Evolutionary conservation across 2,113 vertebrate genomes (phyloP), one percentile per base, ranked within the genome.

Genomic region (Gadus chalcogrammus): DNA sequence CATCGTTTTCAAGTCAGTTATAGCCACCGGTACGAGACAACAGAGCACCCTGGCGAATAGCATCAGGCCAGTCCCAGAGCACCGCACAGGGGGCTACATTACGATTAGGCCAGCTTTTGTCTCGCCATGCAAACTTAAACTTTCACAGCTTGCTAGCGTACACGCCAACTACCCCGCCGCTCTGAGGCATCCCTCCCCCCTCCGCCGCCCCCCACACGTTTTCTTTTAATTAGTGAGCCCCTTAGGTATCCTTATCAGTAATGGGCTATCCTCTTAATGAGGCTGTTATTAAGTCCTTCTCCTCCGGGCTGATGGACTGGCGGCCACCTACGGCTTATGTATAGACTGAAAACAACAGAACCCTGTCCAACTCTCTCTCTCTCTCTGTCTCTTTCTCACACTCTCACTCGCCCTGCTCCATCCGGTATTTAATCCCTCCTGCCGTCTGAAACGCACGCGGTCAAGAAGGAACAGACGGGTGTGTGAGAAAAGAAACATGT

Each of bases 201-300:
- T 55, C 59, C 73, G 48, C 67, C 74, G 76, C 67, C 64, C 68
- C 68, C 73, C 67, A 62, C 82, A 75, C 74, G 79, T 81, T 82
- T 75, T 67, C 72, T 87, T 90, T 90, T 90, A 87, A 91, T 91
- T 90, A 90, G 83, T 52, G 20, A 2, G 17, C 89, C 88, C 81
- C 83, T 31, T 59, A 76, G 83, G 88, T 67, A 77, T 74, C 76
- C 83, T 85, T 88, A 89, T 90, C 87, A 79, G 82, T 80, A 85
- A 79, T 83, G 77, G 79, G 76, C 83, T 85, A 63, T 82, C 79
- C 69, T 82, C 80, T 82, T 88, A 90, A 91, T 86, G 77, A 91
- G 87, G 71, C 76, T 84, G 79, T 87, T 90, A 90, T 91, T 87
- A 91, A 90, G 85, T 82, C 70, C 64, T 82, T 84, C 78, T 81